A percentile compares a stretch with the other conserved stretches of the same genome.
phyloP scores from a whole-genome alignment of 2,113 vertebrate species.

The Brachyhypopomus occidentalis region DNA sequence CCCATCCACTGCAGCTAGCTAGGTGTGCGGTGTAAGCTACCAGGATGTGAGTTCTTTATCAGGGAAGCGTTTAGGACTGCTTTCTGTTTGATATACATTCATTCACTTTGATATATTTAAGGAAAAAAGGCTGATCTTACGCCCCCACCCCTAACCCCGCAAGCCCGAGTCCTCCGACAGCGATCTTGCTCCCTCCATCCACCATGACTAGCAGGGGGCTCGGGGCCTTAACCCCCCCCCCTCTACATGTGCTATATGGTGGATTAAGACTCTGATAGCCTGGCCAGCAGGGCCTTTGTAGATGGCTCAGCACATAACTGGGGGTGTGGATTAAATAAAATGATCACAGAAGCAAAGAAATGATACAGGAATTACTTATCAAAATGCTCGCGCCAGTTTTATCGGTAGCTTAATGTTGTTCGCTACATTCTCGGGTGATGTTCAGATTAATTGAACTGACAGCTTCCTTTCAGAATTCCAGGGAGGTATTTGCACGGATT shows the following conservation, averaged over 20 bases:
- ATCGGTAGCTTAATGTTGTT: conserved; percentile 99
- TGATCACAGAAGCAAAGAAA: conserved; percentile 99
- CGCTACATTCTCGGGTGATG: conserved; percentile 99
- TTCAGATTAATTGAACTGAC: conserved; percentile 99
- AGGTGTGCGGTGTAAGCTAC: conserved; percentile 61
- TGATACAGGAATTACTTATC: conserved; percentile 99
- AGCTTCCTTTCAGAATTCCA: conserved; percentile 99
- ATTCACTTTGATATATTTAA: conserved; percentile 79
- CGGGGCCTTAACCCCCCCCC: conserved; percentile 61
- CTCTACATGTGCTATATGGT: conserved; percentile 81
- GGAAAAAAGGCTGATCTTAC: conserved; percentile 64
- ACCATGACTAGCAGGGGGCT: conserved; percentile 64
- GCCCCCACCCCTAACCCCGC: conserved; percentile 38
- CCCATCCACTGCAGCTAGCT: conserved; percentile 57
- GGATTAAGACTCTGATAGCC: conserved; percentile 84
- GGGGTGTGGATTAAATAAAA: conserved; percentile 99
- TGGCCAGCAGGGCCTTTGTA: conserved; percentile 91
- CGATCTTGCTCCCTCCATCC: conserved; percentile 59
- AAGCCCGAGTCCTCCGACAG: conserved; percentile 40
- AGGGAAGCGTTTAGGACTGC: conserved; percentile 62
- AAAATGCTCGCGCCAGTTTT: conserved; percentile 99
- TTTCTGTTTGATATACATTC: conserved; percentile 76
- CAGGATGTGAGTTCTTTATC: conserved; percentile 72
- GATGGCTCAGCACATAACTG: conserved; percentile 92
- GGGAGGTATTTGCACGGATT: conserved; percentile 99